Base-by-base conservation (phyloP, 2,113 vertebrate genomes). In the Pyxicephalus adspersus region DNA sequence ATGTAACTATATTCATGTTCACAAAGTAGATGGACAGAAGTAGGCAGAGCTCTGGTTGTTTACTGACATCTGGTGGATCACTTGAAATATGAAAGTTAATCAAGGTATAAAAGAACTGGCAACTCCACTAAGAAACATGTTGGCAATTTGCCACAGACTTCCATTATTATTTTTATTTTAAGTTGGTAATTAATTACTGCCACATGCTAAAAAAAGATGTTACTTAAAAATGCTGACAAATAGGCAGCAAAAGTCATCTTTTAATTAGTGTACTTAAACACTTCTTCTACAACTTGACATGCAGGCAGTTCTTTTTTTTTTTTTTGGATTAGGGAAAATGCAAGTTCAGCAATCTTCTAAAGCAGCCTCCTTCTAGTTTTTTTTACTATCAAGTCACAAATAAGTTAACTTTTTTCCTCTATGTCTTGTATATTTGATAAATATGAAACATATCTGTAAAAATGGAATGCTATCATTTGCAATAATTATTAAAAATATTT, bases 11-110 rank as follows among this genome's bases (percentile, higher is more conserved):
- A 25, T 34, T 58, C 6, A 58, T 60, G 28, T 60, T 60, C 29
- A 23, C 29, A 17, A n/a, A 2, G 54, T 3, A 23, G 50, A 54
- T 0, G 3, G 3, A 71, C 0, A 11, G 18, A 2, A 28, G 23
- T 29, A 20, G 16, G 17, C 70, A 22, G 19, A 57, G 70, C 11
- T 34, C 52, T 50, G 76, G 65, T 58, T 60, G 22, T 68, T 29
- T 79, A 25, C 64, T 79, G 77, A 66, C 77, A 66, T 68, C 77
- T 79, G 31, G 52, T 79, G 77, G 76, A 68, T 68, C 64, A 45
- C 38, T 67, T 67, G 76, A 55, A 79, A 79, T 68, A 79, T 26
- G 54, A 28, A 68, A 28, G 7, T 55, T 28, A 75, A 64, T 17
- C n/a, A 76, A 76, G 18, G 7, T 58, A 45, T 67, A n/a, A 67